Evolutionary conservation across 2,113 vertebrate species (phyloP), one percentile per base, ranked within the genome.

Genomic region (Sprattus sprattus): DNA sequence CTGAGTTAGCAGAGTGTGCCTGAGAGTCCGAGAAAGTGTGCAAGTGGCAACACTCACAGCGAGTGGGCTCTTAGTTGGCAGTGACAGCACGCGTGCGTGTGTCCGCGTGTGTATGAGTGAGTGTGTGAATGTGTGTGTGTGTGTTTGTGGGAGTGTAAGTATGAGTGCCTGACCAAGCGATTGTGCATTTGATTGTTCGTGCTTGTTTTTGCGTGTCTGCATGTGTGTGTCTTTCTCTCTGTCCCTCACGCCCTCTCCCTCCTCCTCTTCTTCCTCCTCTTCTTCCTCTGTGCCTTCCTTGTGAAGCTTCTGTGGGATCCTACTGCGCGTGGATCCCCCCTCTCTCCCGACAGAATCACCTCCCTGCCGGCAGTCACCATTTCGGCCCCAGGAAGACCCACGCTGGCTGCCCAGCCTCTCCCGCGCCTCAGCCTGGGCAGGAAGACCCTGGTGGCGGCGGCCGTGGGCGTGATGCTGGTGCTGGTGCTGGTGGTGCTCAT

Each of bases 401-500:
- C 95, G 93, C 94, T 96, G 91, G 95, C 97, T 88, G 95, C 95
- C 92, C 97, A 96, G 95, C 96, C 96, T 93, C 96, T 97, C 92
- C 96, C 97, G 93, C 96, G 97, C 93, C 96, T 98, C 94, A 96
- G 97, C 95, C 95, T 97, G 91, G 97, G 98, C 95, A 96, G 97
- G 92, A 98, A 98, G 95, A 97, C 96, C 90, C 96, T 98, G 93
- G 93, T 97, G 93, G 97, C 96, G 87, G 97, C 96, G 86, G 98
- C 97, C 81, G 96, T 97, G 83, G 98, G 97, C 90, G 97, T 96
- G 94, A 97, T 97, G 95, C 97, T 99, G 96, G 96, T 99, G 91
- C 93, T 99, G 94, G 95, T 97, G 93, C 95, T 99, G 93, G 97
- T 99, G 93, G 96, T 99, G 87, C 96, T 99, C 90, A 99, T 99